Base-by-base conservation (phyloP, 2,113 vertebrate genomes). In the Illadopsis cleaveri region DNA sequence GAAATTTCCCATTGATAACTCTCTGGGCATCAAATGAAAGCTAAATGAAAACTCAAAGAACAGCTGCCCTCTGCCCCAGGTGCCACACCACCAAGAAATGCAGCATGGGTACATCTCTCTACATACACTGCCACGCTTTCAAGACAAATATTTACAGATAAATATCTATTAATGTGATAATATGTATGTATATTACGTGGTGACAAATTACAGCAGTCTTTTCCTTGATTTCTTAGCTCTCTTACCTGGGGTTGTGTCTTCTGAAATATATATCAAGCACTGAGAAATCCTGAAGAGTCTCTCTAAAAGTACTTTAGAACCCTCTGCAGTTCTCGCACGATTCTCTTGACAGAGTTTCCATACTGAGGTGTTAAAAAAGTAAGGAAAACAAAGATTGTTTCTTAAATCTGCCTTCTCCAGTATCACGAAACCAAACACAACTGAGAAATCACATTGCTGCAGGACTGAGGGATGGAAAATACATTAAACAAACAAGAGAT, bases 121-220 rank as follows among this genome's bases (percentile, higher is more conserved):
- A 6, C 28, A 57, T 8, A 20, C 27, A 37, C 25, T 51, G 23
- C 5, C 19, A 23, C 0, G 2, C 8, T 73, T 61, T 45, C 42
- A 64, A 51, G 30, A 18, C n/a, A n/a, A n/a, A n/a, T n/a, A n/a
- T n/a, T n/a, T 20, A 64, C 35, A 31, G 10, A 31, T 23, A 54
- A 60, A 56, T 31, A 69, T 12, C 31, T 81, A 4, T 54, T 61
- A 21, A 16, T 1, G 1, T 23, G 15, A 60, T 28, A 56, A 69
- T 3, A 24, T 28, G 2, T 1, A 33, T 11, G 2, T 7, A 15
- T 33, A 51, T 8, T 44, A 17, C 9, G 28, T 12, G 11, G 10
- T 38, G 40, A 71, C 23, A 82, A 64, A 42, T 50, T 37, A 13
- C 2, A 27, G 12, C 19, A 64, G 9, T 6, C 2, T 81, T 82